Conservation (phyloP, 2,797 vertebrate genomes). For the Helicolenus hilgendorfi region DNA sequence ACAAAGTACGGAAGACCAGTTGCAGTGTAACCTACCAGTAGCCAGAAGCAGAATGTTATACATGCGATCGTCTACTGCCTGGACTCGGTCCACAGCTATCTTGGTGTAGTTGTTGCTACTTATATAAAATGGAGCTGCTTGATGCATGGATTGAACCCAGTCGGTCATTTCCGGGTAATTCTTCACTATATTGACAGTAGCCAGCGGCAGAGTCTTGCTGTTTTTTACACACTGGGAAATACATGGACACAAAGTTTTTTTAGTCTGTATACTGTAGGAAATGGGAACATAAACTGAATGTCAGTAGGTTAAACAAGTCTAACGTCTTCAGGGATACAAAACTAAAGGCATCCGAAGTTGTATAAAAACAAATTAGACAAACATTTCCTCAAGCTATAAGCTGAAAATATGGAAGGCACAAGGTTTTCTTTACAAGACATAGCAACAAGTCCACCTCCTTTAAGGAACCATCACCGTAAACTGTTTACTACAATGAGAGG, state of each 20-base stretch:
- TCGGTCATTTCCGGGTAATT: conserved; percentile 87
- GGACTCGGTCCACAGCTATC: conserved; percentile 85
- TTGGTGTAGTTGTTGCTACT: conserved; percentile 89
- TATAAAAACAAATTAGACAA: not conserved
- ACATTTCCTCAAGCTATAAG: not conserved
- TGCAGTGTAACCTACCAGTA: conserved; percentile 81
- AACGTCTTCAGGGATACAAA: not conserved
- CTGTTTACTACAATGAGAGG: not conserved
- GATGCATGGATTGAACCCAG: conserved; percentile 83
- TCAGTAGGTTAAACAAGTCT: not conserved
- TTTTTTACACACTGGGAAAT: conserved; percentile 84
- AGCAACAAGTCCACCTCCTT: not conserved
- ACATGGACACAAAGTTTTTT: not conserved
- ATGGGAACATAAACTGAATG: not conserved
- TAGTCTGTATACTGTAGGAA: not conserved
- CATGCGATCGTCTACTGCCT: conserved; percentile 58
- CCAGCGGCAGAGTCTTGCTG: conserved; percentile 73
- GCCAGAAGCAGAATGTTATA: conserved; percentile 87
- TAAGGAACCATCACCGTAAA: not conserved
- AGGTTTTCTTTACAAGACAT: not conserved
- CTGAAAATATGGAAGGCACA: not conserved
- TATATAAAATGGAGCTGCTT: conserved; percentile 79
- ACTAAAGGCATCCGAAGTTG: not conserved
- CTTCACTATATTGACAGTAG: conserved; percentile 80
- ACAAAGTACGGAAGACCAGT: not conserved